Percentiles rank a stretch among this genome's conserved stretches.
Conservation (phyloP, 2,797 vertebrate genomes). For the Enteromius anoplus region DNA sequence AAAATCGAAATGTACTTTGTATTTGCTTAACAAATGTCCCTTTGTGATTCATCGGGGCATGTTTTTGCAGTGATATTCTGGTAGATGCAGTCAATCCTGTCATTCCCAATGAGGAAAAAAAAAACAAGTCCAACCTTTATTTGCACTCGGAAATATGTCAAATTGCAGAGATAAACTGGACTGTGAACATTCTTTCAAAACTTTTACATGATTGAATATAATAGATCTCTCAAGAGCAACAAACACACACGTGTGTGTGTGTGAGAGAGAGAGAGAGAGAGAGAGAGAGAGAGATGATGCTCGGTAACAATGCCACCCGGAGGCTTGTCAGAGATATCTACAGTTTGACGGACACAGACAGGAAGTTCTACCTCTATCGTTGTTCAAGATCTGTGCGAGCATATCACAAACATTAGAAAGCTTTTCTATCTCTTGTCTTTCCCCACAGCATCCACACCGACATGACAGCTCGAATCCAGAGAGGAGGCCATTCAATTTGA, state of each 20-base stretch:
- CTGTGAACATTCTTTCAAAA: background rate
- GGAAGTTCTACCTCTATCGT: conserved; percentile 37
- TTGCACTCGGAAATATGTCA: background rate
- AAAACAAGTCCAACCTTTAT: background rate
- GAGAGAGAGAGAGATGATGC: background rate
- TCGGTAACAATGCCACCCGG: background rate
- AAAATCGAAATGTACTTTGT: background rate
- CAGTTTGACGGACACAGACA: conserved; percentile 39
- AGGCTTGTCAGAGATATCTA: conserved; percentile 36
- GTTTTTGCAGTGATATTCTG: background rate
- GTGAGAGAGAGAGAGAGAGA: background rate
- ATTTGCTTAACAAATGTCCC: background rate
- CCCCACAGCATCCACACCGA: conserved; percentile 56
- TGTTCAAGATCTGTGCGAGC: conserved; percentile 51
- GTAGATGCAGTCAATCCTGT: background rate
- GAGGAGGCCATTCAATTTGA: conserved; percentile 66
- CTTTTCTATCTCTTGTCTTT: conserved; percentile 54
- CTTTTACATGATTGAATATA: background rate
- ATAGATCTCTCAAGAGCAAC: background rate
- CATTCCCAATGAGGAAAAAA: background rate
- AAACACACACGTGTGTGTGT: background rate
- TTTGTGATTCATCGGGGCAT: background rate
- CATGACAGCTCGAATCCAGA: conserved; percentile 49
- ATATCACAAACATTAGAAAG: conserved; percentile 53
- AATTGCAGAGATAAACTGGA: background rate